Conservation (phyloP, 2,113 vertebrate genomes). For the Lepisosteus osseus region DNA sequence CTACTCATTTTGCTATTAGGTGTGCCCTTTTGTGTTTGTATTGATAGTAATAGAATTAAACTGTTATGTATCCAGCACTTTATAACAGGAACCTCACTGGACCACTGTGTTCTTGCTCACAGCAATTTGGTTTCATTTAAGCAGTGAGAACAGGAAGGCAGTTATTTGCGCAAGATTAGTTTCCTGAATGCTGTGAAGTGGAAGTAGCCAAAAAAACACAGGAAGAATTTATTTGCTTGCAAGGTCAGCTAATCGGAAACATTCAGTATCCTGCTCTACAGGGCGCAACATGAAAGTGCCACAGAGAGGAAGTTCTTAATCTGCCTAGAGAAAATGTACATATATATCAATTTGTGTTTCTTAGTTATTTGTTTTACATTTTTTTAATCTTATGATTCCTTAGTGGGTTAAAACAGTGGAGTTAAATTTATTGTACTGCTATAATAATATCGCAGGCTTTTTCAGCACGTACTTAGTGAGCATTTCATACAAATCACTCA, state of each 20-base stretch:
- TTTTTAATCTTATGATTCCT: too few species aligned
- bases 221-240: slow-evolving; percentile 68
- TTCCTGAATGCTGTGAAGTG: slow-evolving; percentile 78
- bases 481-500: too few species aligned
- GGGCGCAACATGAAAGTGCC: background rate
- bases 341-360: too few species aligned
- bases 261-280: slow-evolving; percentile 24
- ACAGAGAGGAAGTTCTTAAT: too few species aligned
- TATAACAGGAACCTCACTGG: slow-evolving; percentile 50
- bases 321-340: too few species aligned
- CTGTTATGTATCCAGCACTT: slow-evolving; percentile 56
- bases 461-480: too few species aligned
- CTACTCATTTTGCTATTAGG: background rate
- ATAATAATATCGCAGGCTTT: too few species aligned
- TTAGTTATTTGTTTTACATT: too few species aligned
- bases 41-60: slow-evolving; percentile 17
- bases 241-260: slow-evolving; percentile 72
- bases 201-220: slow-evolving; percentile 67
- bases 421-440: too few species aligned
- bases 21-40: background rate
- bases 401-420: too few species aligned
- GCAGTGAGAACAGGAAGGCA: slow-evolving; percentile 77
- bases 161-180: slow-evolving; percentile 76
- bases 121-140: slow-evolving; percentile 73
- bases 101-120: slow-evolving; percentile 54